These are phyloP conservation scores for Ormia ochracea DNA, from an alignment of 2,888 invertebrate genomes.

Conservation along the genomic window DNA sequence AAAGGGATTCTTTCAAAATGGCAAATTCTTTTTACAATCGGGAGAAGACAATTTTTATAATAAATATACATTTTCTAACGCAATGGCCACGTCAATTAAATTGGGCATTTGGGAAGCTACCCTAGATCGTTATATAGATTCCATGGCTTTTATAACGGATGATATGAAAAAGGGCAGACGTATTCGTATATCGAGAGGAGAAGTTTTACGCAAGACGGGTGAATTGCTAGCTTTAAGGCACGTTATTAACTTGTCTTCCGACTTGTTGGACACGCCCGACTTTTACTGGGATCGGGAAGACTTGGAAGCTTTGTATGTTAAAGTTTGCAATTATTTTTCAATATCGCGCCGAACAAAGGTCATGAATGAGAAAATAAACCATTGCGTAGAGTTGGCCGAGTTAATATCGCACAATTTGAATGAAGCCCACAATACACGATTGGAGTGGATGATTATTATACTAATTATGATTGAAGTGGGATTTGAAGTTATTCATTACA, in stretches of 20 bases:
- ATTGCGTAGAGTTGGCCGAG: conserved; percentile 94
- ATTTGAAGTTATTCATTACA: conserved; percentile 88
- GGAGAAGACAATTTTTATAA: conserved; percentile 83
- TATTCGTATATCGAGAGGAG: conserved; percentile 79
- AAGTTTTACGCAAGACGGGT: conserved; percentile 87
- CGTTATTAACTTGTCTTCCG: conserved; percentile 93
- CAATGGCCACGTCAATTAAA: conserved; percentile 94
- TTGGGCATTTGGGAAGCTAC: conserved; percentile 95
- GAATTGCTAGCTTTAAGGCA: conserved; percentile 93
- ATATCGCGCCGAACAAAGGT: conserved; percentile 93
- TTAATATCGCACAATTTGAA: conserved; percentile 92
- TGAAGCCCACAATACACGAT: conserved; percentile 92
- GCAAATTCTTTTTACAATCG: conserved; percentile 72
- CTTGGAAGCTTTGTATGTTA: conserved; percentile 89
- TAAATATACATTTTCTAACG: conserved; percentile 96
- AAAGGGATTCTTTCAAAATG: conserved; percentile 72
- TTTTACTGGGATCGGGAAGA: conserved; percentile 98
- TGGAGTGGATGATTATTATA: conserved; percentile 98
- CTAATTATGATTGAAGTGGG: conserved; percentile 96
- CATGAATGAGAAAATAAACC: conserved; percentile 95
- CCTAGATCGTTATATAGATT: conserved; percentile 88
- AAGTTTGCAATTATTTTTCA: conserved; percentile 89
- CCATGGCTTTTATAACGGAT: conserved; percentile 88
- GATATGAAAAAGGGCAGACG: conserved; percentile 86
- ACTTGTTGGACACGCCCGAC: conserved; percentile 95